These are phyloP conservation scores for Natator depressus DNA, from an alignment of 2,113 vertebrate species.

Conservation along the genomic window DNA sequence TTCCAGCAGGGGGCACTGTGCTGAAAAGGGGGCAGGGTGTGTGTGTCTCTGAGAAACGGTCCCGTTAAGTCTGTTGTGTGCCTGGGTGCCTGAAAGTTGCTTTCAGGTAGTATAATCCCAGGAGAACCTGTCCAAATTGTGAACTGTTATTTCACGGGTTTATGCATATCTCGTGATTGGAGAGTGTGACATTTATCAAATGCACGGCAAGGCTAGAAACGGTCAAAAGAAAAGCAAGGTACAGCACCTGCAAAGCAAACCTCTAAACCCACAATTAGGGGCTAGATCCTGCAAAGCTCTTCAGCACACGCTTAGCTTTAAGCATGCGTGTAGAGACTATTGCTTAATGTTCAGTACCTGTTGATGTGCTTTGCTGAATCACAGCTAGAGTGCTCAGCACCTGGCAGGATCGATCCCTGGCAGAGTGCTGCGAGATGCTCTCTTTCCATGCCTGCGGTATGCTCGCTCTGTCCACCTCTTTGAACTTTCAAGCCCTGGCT, in stretches of 20 bases:
- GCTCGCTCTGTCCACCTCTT: not conserved
- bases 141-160: not conserved
- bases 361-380: not conserved
- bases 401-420: not conserved
- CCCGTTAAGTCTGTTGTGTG: not conserved
- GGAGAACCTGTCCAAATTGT: not conserved
- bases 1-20: not conserved
- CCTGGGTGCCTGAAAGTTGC: not conserved
- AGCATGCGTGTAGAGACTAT: not conserved
- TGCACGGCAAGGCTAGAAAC: not conserved
- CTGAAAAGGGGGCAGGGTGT: not conserved
- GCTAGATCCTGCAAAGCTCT: not conserved
- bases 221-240: not conserved
- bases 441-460: not conserved
- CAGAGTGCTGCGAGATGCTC: not conserved
- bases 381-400: accelerated
- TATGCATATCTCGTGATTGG: not conserved
- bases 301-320: not conserved
- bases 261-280: not conserved
- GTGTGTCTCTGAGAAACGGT: not conserved
- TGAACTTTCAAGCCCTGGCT: accelerated
- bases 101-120: not conserved
- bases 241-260: not conserved
- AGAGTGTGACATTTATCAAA: not conserved
- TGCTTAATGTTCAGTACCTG: accelerated